phyloP scores from a whole-genome alignment of 2,113 vertebrate genomes.

The Dicaeum eximium region DNA sequence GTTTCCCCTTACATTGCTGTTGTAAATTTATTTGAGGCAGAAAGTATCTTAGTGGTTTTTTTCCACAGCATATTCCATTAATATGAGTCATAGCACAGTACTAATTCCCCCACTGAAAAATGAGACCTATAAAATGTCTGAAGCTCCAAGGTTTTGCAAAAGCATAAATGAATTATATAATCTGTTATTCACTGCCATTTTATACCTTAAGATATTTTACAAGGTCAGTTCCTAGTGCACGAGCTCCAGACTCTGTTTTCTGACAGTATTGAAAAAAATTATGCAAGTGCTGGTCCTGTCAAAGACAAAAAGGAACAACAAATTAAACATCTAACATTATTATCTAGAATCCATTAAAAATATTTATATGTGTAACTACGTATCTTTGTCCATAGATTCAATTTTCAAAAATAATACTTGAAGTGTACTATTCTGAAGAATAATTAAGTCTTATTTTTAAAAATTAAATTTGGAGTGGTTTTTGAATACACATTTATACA shows the following conservation, averaged over 20 bases:
- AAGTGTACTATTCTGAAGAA: background rate
- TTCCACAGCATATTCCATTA: background rate
- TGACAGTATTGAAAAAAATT: slow-evolving; percentile 98
- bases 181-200: background rate
- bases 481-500: background rate
- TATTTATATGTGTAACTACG: background rate
- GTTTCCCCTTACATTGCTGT: background rate
- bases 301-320: background rate
- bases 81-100: background rate
- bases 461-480: background rate
- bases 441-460: background rate
- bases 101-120: background rate
- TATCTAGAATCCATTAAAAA: background rate
- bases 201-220: slow-evolving; percentile 97
- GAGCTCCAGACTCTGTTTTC: slow-evolving; percentile 78
- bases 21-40: background rate
- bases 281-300: slow-evolving; percentile 95
- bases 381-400: background rate
- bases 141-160: background rate
- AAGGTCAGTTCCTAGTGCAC: slow-evolving; percentile 84
- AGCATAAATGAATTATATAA: background rate
- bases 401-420: background rate
- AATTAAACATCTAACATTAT: background rate
- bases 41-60: background rate
- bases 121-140: background rate